Evolutionary conservation across 1,140 invertebrate genomes (phyloP).

Genomic region (Brachionus paranguensis): DNA sequence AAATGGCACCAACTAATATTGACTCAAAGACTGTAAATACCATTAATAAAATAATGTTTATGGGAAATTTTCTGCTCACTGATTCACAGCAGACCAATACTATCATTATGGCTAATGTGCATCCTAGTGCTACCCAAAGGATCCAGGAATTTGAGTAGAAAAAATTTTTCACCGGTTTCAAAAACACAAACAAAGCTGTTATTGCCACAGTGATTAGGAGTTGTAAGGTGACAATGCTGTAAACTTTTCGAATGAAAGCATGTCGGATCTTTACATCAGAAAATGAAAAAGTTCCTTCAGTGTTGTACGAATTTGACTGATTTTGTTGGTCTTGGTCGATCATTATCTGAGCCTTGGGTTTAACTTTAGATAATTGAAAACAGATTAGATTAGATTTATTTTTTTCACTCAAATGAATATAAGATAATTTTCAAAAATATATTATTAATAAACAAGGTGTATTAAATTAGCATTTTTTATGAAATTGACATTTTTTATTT

Average conservation of each 20-base stretch:
- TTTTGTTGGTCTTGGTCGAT: not conserved
- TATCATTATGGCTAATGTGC: conserved; percentile 58
- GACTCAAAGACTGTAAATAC: conserved; percentile 61
- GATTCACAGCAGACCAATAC: conserved; percentile 77
- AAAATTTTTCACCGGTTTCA: conserved; percentile 51
- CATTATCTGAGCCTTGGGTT: not conserved
- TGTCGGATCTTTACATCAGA: conserved; percentile 40
- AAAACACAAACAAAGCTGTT: conserved; percentile 70
- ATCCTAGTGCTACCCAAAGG: not conserved
- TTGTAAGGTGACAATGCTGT: conserved; percentile 73
- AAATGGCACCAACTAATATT: conserved; percentile 43
- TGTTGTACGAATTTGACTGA: not conserved
- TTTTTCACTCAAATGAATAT: not conserved
- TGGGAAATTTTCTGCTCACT: conserved; percentile 73
- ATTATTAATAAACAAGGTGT: no score
- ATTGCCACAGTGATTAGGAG: conserved; percentile 71
- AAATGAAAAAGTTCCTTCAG: not conserved
- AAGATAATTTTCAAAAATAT: no score
- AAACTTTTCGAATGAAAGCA: conserved; percentile 67
- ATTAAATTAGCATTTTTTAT: not conserved
- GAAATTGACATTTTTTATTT: not conserved
- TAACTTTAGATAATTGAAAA: not conserved
- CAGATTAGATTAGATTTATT: not conserved
- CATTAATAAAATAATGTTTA: conserved; percentile 79
- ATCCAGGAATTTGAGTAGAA: conserved; percentile 46